Base-by-base conservation (phyloP, 2,888 invertebrate species). In the Panopea generosa region DNA sequence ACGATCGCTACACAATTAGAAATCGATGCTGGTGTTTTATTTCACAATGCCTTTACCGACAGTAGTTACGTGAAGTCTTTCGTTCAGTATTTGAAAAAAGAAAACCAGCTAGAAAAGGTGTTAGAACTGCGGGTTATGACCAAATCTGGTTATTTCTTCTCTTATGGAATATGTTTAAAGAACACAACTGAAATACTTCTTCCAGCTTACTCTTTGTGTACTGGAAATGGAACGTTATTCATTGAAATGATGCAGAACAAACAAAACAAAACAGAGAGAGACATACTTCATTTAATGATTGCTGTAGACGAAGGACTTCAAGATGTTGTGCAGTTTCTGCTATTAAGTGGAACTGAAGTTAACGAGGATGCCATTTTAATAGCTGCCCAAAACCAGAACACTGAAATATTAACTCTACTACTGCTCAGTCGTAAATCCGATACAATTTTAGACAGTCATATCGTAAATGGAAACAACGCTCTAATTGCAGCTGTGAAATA, bases 361-460 rank as follows among this genome's bases (percentile, higher is more conserved):
- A 50, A 63, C 3, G 70, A 60, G 18, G 70, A 75, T 22, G 56
- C 61, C n/a, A 61, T 70, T 40, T 61, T 69, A 18, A 65, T 75
- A 18, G 75, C 75, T 22, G 22, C 55, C 3, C 47, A 68, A 11
- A 67, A 49, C 11, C 38, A 56, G 2, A 24, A 56, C 18, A 43
- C 22, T 14, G 52, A 69, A n/a, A 56, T 69, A 18, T n/a, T 73
- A 3, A 14, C 20, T 2, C 16, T 22, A 14, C 47, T 73, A 20
- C 14, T 73, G 29, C 11, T 47, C 1, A 33, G 9, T n/a, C 14
- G 45, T 22, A 22, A 14, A 24, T 4, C 14, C 4, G 22, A 24
- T 18, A 20, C 53, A 4, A 59, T 59, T 47, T 52, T 43, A 27
- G 22, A 45, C 2, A 22, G 50, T 1, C 38, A 29, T 4, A 43